Conservation (phyloP, 2,888 invertebrate genomes). For the Oasisia sp. region DNA sequence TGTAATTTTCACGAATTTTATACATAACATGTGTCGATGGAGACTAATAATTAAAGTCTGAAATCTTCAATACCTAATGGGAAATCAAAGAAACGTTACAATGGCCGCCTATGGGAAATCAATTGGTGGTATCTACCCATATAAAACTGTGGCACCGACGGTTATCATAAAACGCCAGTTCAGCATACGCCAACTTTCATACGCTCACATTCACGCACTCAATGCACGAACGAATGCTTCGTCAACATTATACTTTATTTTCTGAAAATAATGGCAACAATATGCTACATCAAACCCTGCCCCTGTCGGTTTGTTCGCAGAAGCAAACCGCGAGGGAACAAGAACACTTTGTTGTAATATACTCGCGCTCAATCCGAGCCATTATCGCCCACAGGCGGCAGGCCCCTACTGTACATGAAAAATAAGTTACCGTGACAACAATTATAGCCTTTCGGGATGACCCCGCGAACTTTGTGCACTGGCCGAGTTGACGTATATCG, state of each 20-base stretch:
- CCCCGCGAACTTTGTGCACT: not conserved
- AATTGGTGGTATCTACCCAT: too few relatives aligned
- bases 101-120: too few relatives aligned
- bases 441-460: not conserved
- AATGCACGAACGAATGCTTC: not conserved
- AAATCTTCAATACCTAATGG: too few relatives aligned
- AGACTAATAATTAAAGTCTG: too few relatives aligned
- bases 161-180: too few relatives aligned
- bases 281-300: not conserved
- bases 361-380: not conserved
- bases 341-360: not conserved
- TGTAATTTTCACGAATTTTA: too few relatives aligned
- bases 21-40: too few relatives aligned
- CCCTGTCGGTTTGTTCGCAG: not conserved
- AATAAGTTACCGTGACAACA: constrained; percentile 1
- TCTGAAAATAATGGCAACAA: constrained; percentile 11
- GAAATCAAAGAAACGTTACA: too few relatives aligned
- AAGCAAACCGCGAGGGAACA: not conserved
- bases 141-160: too few relatives aligned
- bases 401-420: not conserved
- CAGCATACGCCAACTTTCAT: not conserved
- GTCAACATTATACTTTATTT: constrained; percentile 1
- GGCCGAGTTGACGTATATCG: not conserved
- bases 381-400: not conserved
- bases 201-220: not conserved